Evolutionary conservation across 2,113 vertebrate species (phyloP).

Genomic region (Lampris incognitus): DNA sequence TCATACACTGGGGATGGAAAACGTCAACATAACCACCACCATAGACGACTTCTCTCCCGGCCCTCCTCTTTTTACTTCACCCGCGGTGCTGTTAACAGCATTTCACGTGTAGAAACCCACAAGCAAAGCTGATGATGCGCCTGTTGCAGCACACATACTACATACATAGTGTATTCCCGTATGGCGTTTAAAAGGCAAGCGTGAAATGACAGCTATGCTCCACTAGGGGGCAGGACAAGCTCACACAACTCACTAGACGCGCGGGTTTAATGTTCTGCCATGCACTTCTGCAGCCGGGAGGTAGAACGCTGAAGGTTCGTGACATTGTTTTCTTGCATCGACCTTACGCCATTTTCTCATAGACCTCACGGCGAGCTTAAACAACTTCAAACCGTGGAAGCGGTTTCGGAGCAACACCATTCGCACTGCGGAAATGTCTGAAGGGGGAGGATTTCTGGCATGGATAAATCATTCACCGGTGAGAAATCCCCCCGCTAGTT

Average conservation of each 20-base stretch:
- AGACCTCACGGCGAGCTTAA: slow-evolving; percentile 1
- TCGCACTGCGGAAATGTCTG: slow-evolving; percentile 26
- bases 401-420: background rate
- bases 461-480: slow-evolving; percentile 32
- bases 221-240: slow-evolving; percentile 55
- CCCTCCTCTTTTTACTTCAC: no score
- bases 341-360: background rate
- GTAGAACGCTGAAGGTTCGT: background rate
- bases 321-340: background rate
- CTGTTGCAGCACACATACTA: no score
- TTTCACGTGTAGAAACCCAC: no score
- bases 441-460: background rate
- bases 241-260: background rate
- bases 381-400: background rate
- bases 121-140: no score
- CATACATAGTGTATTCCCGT: no score
- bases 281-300: background rate
- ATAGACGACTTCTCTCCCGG: no score
- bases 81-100: no score
- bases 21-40: no score
- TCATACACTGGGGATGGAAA: no score
- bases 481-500: slow-evolving; percentile 37
- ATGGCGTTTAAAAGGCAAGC: background rate
- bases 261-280: background rate
- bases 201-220: background rate